Evolutionary conservation across 2,797 vertebrate genomes (phyloP), one percentile per base, ranked within the genome.

Genomic region (Pseudomugil gertrudae): DNA sequence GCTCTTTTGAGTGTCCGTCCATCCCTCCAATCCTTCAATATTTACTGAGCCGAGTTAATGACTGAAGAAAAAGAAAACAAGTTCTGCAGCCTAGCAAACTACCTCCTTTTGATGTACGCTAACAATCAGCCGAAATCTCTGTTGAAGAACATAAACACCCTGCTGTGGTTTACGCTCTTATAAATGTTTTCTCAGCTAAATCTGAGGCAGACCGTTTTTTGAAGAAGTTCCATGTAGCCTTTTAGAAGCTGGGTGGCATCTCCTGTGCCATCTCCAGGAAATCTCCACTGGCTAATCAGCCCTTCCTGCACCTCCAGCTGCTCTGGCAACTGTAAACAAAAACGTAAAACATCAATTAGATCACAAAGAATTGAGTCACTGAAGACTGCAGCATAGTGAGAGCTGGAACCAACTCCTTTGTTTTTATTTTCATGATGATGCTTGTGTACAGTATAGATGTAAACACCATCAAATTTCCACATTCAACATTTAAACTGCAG

Each of bases 251-350:
- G 88, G 84, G 79, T 32, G 15, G 87, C 78, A 87, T 94, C 82
- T 69, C 81, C 85, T 52, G 86, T 70, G 87, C 92, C 89, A 69
- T 92, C 90, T 90, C 88, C 89, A 59, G 96, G 96, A 74, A 97
- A 95, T 40, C 81, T 87, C 98, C 98, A 99, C 47, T 93, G 91
- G 62, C 93, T 93, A 70, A 98, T 94, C 93, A 96, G 95, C 51
- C 89, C 93, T n/a, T 96, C 93, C 69, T 80, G 91, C 50, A 83
- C 89, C 60, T 95, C 86, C 36, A 98, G 92, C 57, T 92, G 94
- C 73, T 95, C 91, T 23, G 94, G 94, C 79, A 96, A 90, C 96
- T 98, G 85, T 21, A 90, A 84, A 89, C 63, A 84, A 58, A 80
- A 63, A 5, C 11, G 45, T 59, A 2, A 56, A 13, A 48, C 35